A percentile compares a stretch with the other conserved stretches of the same genome.
Conservation (phyloP, 1,140 invertebrate genomes). For the Bombus cullumanus region DNA sequence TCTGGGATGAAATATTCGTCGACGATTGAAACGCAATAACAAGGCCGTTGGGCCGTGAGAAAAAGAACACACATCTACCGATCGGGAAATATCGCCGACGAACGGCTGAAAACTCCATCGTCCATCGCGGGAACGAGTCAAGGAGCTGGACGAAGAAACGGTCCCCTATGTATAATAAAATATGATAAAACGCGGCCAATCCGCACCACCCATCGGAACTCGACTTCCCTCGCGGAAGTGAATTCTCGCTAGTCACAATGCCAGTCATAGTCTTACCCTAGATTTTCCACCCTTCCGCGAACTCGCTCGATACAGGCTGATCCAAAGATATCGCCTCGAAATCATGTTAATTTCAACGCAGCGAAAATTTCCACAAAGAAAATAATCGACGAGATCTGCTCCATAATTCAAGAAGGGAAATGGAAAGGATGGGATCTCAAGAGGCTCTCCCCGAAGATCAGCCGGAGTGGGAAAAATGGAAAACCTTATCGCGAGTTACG, state of each 20-base stretch:
- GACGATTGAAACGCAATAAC: background rate
- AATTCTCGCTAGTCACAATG: constrained; percentile 30
- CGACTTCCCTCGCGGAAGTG: constrained; percentile 48
- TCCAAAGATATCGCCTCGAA: background rate
- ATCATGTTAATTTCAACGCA: background rate
- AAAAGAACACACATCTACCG: background rate
- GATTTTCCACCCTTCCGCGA: background rate
- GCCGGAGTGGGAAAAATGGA: constrained; percentile 61
- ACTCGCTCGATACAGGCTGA: background rate
- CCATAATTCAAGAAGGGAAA: constrained; percentile 65
- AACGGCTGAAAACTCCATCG: constrained; percentile 52
- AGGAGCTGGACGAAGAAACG: constrained; percentile 34
- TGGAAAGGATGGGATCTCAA: constrained; percentile 55
- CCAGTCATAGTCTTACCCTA: constrained; percentile 1
- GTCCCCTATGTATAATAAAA: constrained; percentile 72
- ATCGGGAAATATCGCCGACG: constrained; percentile 20
- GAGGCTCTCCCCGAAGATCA: constrained; percentile 37
- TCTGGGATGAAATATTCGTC: background rate
- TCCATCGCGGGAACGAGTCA: constrained; percentile 22
- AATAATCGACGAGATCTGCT: constrained; percentile 57
- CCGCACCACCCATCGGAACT: constrained; percentile 40
- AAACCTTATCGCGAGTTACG: constrained; percentile 69
- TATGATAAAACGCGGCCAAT: constrained; percentile 71
- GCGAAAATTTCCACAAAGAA: constrained; percentile 12
- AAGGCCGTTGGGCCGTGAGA: background rate